phyloP scores from a whole-genome alignment of 2,113 vertebrate species.

The Onychostruthus taczanowskii region DNA sequence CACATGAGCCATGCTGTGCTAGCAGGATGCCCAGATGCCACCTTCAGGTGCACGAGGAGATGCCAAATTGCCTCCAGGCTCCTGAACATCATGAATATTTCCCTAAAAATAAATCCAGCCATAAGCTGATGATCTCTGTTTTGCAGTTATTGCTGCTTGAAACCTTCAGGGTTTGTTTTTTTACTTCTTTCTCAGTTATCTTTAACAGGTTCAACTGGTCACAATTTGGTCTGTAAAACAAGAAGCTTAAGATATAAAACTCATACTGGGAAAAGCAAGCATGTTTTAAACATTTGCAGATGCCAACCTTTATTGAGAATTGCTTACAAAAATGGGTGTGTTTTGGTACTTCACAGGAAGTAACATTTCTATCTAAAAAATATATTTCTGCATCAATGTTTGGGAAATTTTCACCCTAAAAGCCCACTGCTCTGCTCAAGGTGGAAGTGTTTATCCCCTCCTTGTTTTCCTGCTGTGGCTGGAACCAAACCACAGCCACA shows the following conservation, averaged over 20 bases:
- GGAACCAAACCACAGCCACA: not conserved
- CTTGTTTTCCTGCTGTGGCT: not conserved
- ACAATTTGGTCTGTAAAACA: not conserved
- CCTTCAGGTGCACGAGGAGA: constrained; percentile 33
- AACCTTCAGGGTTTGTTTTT: not conserved
- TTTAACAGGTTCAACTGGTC: not conserved
- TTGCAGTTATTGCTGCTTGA: not conserved
- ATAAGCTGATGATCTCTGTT: not conserved
- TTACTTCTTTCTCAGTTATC: not conserved
- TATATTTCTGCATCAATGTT: not conserved
- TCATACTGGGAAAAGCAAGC: not conserved
- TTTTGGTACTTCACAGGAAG: not conserved
- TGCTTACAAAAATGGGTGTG: not conserved
- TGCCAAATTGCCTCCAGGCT: constrained; percentile 5
- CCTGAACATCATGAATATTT: not conserved
- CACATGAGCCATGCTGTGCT: constrained; percentile 14
- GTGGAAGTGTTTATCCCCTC: not conserved
- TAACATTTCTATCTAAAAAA: not conserved
- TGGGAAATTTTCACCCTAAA: not conserved
- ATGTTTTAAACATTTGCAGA: not conserved
- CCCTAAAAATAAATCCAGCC: constrained; percentile 26
- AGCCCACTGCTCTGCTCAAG: not conserved
- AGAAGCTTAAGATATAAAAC: not conserved
- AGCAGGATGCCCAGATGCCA: constrained; percentile 50
- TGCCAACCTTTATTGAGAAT: not conserved